A percentile compares a stretch with the other conserved stretches of the same genome.
Evolutionary conservation across 64 coral and sea anemone species (phyloP).

Genomic region (Pocillopora damicornis): DNA sequence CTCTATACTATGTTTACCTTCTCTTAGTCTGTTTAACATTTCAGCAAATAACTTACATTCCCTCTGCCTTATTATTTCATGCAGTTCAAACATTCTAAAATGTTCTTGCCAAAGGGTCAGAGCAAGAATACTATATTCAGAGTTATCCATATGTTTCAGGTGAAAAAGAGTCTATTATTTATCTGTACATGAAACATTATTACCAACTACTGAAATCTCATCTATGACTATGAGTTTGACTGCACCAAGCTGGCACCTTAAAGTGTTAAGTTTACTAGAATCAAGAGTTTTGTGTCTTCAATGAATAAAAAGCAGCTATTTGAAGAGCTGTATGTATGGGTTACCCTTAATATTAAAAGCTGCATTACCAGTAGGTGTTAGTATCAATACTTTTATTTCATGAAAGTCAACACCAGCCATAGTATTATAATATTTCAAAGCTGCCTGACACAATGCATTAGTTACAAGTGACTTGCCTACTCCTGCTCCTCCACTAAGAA

Average conservation of each 20-base stretch:
- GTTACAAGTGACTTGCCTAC: slow-evolving; percentile 5
- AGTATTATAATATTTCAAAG: slow-evolving; percentile 9
- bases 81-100: not conserved
- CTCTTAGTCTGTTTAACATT: slow-evolving; percentile 9
- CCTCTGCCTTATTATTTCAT: slow-evolving; percentile 22
- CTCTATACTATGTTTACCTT: slow-evolving; percentile 9
- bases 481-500: slow-evolving; percentile 15
- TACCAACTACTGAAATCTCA: not conserved
- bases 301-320: slow-evolving; percentile 10
- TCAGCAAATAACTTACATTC: slow-evolving; percentile 29
- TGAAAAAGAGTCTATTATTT: not conserved
- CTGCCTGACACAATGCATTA: not conserved
- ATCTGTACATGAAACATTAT: not conserved
- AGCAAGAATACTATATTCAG: not conserved
- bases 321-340: slow-evolving; percentile 7
- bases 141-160: not conserved
- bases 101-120: not conserved
- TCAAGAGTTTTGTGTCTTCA: not conserved
- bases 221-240: not conserved
- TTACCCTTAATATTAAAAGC: slow-evolving; percentile 41
- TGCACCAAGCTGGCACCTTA: not conserved
- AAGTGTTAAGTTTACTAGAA: too few species aligned
- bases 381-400: slow-evolving; percentile 31
- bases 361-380: too few species aligned
- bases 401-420: slow-evolving; percentile 9